Evolutionary conservation across 2,113 vertebrate species (phyloP).

Genomic region (Mobula birostris): DNA sequence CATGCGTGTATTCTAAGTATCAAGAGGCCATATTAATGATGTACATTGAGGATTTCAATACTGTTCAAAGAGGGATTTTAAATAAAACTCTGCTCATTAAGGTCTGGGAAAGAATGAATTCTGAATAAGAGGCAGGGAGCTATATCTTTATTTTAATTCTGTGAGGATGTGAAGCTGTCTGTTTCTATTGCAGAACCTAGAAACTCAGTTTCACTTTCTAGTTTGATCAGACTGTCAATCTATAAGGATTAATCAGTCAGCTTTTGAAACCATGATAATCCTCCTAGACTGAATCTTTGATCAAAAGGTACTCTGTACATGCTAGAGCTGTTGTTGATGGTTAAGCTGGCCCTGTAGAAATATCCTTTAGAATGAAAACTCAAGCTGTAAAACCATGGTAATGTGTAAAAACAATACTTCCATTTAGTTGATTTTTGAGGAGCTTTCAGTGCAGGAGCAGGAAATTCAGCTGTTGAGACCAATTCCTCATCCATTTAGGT

Average conservation of each 20-base stretch:
- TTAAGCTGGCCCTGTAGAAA: background rate
- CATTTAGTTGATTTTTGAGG: no score
- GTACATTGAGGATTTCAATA: background rate
- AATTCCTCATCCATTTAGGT: no score
- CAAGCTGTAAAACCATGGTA: background rate
- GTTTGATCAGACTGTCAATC: constrained; percentile 20
- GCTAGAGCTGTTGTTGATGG: background rate
- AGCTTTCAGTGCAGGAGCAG: no score
- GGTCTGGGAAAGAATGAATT: background rate
- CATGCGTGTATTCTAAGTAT: background rate
- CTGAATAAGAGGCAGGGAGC: background rate
- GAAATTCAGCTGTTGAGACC: no score
- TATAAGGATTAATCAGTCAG: background rate
- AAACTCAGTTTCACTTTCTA: background rate
- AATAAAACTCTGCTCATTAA: background rate
- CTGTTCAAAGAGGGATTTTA: background rate
- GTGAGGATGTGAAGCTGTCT: background rate
- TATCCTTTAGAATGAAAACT: background rate
- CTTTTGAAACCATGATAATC: background rate
- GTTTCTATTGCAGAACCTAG: background rate
- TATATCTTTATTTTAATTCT: constrained; percentile 11
- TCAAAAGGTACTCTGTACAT: background rate
- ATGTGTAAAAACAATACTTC: no score
- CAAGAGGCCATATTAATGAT: background rate
- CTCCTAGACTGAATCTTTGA: constrained; percentile 1